Conservation (phyloP, 2,113 vertebrate genomes). For the Python bivittatus region DNA sequence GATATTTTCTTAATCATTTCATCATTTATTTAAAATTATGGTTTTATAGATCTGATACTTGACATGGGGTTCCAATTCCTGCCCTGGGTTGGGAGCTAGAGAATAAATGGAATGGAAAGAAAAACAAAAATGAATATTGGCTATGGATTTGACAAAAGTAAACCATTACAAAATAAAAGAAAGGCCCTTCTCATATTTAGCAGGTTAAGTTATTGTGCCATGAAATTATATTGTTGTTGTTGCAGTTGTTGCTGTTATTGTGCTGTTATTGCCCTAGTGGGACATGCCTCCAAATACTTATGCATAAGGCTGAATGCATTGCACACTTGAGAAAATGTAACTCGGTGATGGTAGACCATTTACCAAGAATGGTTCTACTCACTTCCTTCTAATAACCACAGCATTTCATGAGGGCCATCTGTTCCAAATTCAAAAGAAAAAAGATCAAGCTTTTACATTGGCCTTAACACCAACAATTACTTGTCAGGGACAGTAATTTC, state of each 20-base stretch:
- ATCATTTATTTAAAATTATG: conserved; percentile 14
- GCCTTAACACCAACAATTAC: conserved; percentile 38
- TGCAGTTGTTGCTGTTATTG: not conserved
- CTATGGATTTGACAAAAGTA: not conserved
- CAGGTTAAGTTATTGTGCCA: not conserved
- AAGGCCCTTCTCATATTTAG: no score
- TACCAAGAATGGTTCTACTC: conserved; percentile 23
- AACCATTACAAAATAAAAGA: not conserved
- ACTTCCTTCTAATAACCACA: not conserved
- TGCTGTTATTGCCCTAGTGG: not conserved
- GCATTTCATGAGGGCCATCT: not conserved
- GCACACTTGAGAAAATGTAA: not conserved
- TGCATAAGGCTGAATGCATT: not conserved
- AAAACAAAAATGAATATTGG: conserved; percentile 20
- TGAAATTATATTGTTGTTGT: not conserved
- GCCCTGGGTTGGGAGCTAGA: not conserved
- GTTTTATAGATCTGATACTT: conserved; percentile 2
- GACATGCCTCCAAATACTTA: not conserved
- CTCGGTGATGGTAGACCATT: not conserved
- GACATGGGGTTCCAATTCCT: not conserved
- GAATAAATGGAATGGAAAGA: not conserved
- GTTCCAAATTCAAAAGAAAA: conserved; percentile 17
- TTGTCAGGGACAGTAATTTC: conserved; percentile 48
- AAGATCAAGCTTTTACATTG: conserved; percentile 1
- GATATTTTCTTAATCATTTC: not conserved